Percentiles rank a stretch among this genome's conserved stretches.
Evolutionary conservation across 2,113 vertebrate species (phyloP).

Genomic region (Fukomys damarensis): DNA sequence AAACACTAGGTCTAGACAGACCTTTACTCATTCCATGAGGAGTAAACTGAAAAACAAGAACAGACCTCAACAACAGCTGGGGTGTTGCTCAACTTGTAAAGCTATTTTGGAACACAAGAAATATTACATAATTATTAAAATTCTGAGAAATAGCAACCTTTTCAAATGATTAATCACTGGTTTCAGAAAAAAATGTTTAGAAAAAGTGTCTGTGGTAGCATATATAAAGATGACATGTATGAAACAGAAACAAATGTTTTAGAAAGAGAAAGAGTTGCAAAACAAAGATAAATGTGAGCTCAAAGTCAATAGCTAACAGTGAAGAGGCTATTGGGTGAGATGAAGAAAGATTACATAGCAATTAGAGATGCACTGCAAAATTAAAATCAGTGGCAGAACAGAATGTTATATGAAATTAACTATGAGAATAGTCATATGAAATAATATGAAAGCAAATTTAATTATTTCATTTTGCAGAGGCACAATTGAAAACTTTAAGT

Average conservation of each 20-base stretch:
- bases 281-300: neutral
- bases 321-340: neutral
- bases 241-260: neutral
- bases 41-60: conserved; percentile 58
- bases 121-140: conserved; percentile 13
- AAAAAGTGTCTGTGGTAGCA: neutral
- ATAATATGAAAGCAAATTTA: neutral
- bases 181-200: neutral
- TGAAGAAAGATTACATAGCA: neutral
- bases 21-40: neutral
- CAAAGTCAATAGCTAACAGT: neutral
- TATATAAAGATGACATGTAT: neutral
- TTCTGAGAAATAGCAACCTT: neutral
- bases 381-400: neutral
- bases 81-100: conserved; percentile 54
- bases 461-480: neutral
- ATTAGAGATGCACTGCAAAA: neutral
- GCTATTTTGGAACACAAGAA: conserved; percentile 28
- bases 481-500: conserved; percentile 30
- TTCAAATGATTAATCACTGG: neutral
- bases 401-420: neutral
- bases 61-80: conserved; percentile 12
- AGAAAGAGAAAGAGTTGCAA: neutral
- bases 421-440: neutral
- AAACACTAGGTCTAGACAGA: neutral